These are phyloP conservation scores for Onychorhynchus coronatus DNA, from an alignment of 2,113 vertebrate species.

Conservation along the genomic window DNA sequence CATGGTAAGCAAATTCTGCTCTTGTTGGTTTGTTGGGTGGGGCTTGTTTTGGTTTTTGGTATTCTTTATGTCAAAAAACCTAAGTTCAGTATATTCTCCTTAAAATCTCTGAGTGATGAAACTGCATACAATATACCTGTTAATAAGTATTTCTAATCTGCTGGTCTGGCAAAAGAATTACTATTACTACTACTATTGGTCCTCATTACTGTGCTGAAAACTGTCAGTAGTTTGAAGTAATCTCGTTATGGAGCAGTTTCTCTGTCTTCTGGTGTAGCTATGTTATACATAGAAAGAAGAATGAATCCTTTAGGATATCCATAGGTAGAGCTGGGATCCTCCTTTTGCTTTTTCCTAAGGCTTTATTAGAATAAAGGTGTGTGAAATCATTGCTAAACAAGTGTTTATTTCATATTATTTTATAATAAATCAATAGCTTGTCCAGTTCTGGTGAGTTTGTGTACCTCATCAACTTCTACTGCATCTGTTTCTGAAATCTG, in stretches of 20 bases:
- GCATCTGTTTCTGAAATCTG: background rate
- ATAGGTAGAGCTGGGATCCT: background rate
- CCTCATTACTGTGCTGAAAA: background rate
- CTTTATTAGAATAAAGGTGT: background rate
- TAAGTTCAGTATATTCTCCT: background rate
- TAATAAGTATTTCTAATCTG: background rate
- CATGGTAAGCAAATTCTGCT: conserved; percentile 83
- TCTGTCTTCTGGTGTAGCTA: background rate
- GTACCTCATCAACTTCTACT: background rate
- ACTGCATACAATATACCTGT: background rate
- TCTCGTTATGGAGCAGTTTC: background rate
- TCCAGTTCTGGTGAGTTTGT: background rate
- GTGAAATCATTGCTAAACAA: background rate
- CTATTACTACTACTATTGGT: background rate
- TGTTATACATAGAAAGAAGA: background rate
- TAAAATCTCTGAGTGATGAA: background rate
- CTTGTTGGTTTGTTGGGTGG: background rate
- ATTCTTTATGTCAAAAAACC: background rate
- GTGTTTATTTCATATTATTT: background rate
- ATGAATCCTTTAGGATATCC: background rate
- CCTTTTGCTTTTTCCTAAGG: background rate
- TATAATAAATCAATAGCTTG: background rate
- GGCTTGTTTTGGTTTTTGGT: background rate
- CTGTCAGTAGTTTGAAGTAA: background rate
- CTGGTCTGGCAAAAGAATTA: background rate